Conservation (phyloP, 2,113 vertebrate species). For the Ptychochromis oligacanthus region DNA sequence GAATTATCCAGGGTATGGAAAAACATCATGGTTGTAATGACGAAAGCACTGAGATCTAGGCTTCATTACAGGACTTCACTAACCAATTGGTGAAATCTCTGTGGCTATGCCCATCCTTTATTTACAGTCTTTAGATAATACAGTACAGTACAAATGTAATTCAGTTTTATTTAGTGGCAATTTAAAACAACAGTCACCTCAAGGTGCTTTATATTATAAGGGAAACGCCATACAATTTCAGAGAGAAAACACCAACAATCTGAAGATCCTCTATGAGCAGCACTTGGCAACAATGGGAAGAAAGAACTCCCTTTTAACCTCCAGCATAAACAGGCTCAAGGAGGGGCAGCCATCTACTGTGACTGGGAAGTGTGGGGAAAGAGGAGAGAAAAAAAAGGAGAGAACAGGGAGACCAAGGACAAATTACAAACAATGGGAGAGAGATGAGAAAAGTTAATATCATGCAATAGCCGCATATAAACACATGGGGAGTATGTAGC, state of each 20-base stretch:
- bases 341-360: background rate
- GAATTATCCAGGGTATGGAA: background rate
- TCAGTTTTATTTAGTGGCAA: too few relatives aligned
- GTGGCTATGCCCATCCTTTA: too few relatives aligned
- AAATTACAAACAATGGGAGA: background rate
- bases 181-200: background rate
- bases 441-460: background rate
- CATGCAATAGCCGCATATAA: background rate
- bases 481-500: too few relatives aligned
- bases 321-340: background rate
- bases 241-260: background rate
- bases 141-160: too few relatives aligned
- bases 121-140: too few relatives aligned
- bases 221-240: too few relatives aligned
- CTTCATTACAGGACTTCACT: too few relatives aligned
- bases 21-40: background rate
- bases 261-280: background rate
- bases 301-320: background rate
- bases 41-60: too few relatives aligned
- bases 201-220: background rate
- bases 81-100: too few relatives aligned
- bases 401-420: fast-evolving
- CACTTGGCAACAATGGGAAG: background rate
- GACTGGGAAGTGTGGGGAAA: background rate
- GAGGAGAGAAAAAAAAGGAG: background rate